Conservation (phyloP, 2,888 invertebrate genomes). For the Drosophila maculinotata region DNA sequence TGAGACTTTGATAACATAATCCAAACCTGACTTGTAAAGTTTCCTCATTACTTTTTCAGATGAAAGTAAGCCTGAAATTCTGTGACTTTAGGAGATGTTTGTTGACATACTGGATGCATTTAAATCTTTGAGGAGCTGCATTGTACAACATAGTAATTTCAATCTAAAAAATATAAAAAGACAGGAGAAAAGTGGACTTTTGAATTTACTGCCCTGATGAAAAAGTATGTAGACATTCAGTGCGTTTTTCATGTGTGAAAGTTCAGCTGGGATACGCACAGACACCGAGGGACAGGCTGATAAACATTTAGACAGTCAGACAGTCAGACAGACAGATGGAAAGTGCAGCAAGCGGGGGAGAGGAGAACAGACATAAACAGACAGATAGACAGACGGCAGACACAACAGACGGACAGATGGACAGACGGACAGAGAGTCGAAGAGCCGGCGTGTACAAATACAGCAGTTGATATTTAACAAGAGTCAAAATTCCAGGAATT, state of each 20-base stretch:
- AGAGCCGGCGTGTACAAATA: slow-evolving; percentile 68
- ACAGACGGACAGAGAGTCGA: slow-evolving; percentile 25
- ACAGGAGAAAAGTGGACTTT: no score
- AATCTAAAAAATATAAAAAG: no score
- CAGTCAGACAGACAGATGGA: slow-evolving; percentile 12
- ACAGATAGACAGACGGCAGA: slow-evolving; percentile 19
- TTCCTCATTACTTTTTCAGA: background rate
- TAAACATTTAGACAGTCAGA: slow-evolving; percentile 9
- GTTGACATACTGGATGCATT: no score
- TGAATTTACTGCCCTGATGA: no score
- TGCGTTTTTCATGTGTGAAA: slow-evolving; percentile 6
- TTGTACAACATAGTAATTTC: no score
- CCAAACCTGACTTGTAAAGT: background rate
- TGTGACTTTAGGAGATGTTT: no score
- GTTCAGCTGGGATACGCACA: slow-evolving; percentile 5
- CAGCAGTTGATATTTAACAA: slow-evolving; percentile 76
- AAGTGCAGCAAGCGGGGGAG: slow-evolving; percentile 26
- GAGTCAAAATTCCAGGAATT: slow-evolving; percentile 81
- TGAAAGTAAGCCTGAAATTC: background rate
- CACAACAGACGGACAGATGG: slow-evolving; percentile 12
- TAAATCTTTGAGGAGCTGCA: no score
- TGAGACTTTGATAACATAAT: background rate
- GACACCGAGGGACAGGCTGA: slow-evolving; percentile 1
- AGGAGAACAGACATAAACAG: slow-evolving; percentile 8
- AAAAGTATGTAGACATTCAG: slow-evolving; percentile 8